Evolutionary conservation across 2,113 vertebrate species (phyloP).

Genomic region (Malurus melanocephalus): DNA sequence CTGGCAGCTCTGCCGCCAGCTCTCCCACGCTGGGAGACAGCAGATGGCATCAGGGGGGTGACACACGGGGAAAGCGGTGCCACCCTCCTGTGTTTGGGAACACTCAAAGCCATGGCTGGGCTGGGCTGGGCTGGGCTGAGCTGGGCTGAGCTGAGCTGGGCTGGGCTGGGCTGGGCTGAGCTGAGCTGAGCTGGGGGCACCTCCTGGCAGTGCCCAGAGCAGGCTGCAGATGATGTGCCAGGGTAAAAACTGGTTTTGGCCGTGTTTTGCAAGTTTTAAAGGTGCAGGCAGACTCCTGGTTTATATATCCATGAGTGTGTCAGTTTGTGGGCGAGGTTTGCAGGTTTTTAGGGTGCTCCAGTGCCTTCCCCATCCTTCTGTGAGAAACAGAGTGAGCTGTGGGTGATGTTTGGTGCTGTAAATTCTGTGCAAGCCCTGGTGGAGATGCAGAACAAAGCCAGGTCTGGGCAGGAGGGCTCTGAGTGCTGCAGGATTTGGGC

Average conservation of each 20-base stretch:
- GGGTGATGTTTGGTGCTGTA: rapidly evolving
- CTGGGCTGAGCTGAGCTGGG: no score
- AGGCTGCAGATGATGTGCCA: rapidly evolving
- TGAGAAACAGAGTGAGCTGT: neutral
- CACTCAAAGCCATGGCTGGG: no score
- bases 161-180: neutral
- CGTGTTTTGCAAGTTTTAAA: rapidly evolving
- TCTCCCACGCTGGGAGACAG: no score
- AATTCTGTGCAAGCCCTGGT: rapidly evolving
- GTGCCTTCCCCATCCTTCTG: neutral
- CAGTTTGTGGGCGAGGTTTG: neutral
- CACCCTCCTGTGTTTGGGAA: no score
- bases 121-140: no score
- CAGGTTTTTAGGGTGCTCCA: neutral
- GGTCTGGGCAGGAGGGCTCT: rapidly evolving
- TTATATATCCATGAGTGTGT: rapidly evolving
- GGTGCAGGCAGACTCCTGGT: neutral
- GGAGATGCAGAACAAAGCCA: rapidly evolving
- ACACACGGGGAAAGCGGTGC: no score
- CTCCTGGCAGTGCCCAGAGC: rapidly evolving
- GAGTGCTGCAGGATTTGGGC: rapidly evolving
- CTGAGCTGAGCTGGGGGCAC: neutral
- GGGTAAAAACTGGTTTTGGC: neutral
- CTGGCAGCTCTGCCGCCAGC: no score
- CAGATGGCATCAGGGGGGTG: no score